phyloP scores from a whole-genome alignment of 2,113 vertebrate genomes.

The Ivindomyrus marchei region DNA sequence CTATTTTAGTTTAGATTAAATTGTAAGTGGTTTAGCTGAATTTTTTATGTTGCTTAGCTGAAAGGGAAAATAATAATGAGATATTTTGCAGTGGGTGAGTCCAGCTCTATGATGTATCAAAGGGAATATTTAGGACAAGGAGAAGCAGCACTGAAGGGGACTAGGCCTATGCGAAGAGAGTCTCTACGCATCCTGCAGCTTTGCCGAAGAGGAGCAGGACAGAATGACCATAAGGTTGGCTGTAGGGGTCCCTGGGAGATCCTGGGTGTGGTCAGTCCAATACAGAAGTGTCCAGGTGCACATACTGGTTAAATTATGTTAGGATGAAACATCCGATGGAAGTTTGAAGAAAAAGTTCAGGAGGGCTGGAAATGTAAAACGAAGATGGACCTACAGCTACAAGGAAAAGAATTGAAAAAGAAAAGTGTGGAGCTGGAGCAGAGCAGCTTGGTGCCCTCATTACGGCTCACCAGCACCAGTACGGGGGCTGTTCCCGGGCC shows the following conservation, averaged over 20 bases:
- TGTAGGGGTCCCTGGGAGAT: not conserved
- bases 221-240: not conserved
- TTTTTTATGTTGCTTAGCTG: not conserved
- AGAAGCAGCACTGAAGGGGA: not conserved
- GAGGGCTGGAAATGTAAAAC: not conserved
- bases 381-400: not conserved
- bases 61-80: not conserved
- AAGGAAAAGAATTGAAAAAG: too few species aligned
- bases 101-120: not conserved
- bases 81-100: not conserved
- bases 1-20: not conserved
- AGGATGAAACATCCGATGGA: not conserved
- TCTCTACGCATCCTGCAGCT: not conserved
- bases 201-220: not conserved
- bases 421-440: not conserved
- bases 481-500: too few species aligned
- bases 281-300: not conserved
- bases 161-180: not conserved
- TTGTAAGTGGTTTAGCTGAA: not conserved
- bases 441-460: not conserved
- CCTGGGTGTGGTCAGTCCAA: not conserved
- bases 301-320: not conserved
- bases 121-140: conserved; percentile 7
- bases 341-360: not conserved
- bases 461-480: not conserved